Evolutionary conservation across 64 coral and sea anemone species (phyloP), one percentile per base, ranked within the genome.

Genomic region (Pachyseris speciosa): DNA sequence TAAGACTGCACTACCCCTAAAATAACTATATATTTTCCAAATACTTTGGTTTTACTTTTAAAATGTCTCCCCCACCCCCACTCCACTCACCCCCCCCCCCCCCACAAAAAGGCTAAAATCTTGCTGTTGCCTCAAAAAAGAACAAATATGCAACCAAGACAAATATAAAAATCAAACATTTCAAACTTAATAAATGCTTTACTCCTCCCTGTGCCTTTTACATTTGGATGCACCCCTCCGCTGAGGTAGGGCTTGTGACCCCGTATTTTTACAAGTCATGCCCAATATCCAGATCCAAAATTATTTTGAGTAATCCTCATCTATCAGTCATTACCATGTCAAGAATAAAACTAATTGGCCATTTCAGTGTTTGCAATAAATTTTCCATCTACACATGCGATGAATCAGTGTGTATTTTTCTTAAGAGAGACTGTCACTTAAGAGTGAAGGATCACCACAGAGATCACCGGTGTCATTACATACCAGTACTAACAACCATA

Each of bases 141-240:
- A 59, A 59, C 53, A 3, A 59, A 59, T 59, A 59, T 59, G 53
- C 53, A 59, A 72, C 9, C 69, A 72, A 39, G 40, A 36, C 33
- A 72, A 72, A 72, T 72, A 19, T 6, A 36, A 37, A 72, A 72
- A 59, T 59, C 53, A 29, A 72, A 72, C 17, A 72, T 72, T 72
- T 72, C 34, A 19, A 38, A 39, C 69, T 42, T 39, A 72, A 72
- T 7, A 72, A 72, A 29, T 11, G 64, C 13, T 30, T 68, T 68
- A 4, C 29, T 72, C 69, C 34, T 72, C 13, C 33, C 69, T 39
- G 33, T 72, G 53, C 53, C 37, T 37, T 8, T 72, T 20, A 39
- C 34, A 72, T 72, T 39, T 72, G 12, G 34, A 72, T 17, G 69
- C 40, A 72, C 37, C 69, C 69, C 69, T 39, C 37, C 17, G 53